Conservation (phyloP, 2,113 vertebrate genomes). For the Bubo blakistoni region DNA sequence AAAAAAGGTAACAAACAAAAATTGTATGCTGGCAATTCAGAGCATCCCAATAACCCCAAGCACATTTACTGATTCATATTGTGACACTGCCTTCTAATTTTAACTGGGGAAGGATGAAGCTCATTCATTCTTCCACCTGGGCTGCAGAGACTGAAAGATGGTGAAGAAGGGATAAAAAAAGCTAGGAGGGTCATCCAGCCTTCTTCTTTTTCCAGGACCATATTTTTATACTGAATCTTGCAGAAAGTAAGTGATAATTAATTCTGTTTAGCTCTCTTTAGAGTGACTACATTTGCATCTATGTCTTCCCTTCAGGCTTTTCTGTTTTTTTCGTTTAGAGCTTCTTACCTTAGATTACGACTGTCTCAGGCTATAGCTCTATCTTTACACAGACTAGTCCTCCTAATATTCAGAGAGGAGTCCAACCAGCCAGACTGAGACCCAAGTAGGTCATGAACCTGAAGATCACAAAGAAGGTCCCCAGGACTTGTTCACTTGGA, state of each 20-base stretch:
- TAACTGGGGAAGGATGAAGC: background rate
- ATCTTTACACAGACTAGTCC: background rate
- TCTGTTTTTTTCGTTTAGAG: background rate
- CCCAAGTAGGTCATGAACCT: background rate
- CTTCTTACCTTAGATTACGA: background rate
- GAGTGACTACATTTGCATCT: background rate
- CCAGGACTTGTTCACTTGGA: background rate
- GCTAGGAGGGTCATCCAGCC: background rate
- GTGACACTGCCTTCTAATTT: background rate
- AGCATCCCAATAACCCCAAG: background rate
- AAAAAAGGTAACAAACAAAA: background rate
- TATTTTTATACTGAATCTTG: background rate
- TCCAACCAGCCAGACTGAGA: background rate
- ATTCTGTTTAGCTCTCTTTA: background rate
- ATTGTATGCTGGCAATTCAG: background rate
- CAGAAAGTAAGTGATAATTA: background rate
- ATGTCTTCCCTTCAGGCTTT: background rate
- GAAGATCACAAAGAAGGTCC: background rate
- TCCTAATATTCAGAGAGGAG: background rate
- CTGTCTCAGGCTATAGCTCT: background rate
- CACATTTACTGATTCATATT: background rate
- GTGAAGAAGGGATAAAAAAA: background rate
- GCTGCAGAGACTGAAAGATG: background rate
- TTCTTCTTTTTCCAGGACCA: background rate
- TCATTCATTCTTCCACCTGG: background rate